Evolutionary conservation across 2,113 vertebrate genomes (phyloP), one percentile per base, ranked within the genome.

Genomic region (Podarcis cretensis): DNA sequence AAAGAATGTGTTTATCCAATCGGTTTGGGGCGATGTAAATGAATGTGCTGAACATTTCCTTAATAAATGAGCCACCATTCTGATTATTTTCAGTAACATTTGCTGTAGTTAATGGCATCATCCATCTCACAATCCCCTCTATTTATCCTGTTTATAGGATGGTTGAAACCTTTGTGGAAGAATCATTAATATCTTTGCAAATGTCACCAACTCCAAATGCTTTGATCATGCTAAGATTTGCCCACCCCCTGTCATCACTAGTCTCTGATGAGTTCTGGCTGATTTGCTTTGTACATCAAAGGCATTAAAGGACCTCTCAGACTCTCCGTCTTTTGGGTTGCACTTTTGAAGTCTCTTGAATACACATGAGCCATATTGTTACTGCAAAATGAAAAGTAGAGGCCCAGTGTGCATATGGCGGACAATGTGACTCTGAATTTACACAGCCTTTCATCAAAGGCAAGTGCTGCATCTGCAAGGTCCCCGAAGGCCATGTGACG

Each of bases 201-300:
- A 97, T 96, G 95, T 95, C 96, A 96, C 95, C 94, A 93, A 94
- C 93, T 96, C 95, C 78, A 91, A 94, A 93, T 92, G 90, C 97
- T 97, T 97, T 97, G 96, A 97, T 97, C 96, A 93, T 87, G 79
- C 5, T 63, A 96, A 96, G 95, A 96, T 97, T 96, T 96, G 96
- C 95, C 95, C 96, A 96, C 87, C 93, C 96, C 92, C 91, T 97
- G 95, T 97, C 96, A 97, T 96, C 92, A 86, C 93, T 85, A 90
- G 94, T 96, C 96, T 97, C 97, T 94, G 94, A 96, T 96, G 96
- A 96, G 93, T 97, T 97, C 94, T 88, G 95, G 75, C 92, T 96
- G 96, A 96, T 97, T 96, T 97, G 87, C 95, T 97, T 97, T 97
- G 92, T 96, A 97, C 95, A 96, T 97, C 97, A 97, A 97, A 97